phyloP scores from a whole-genome alignment of 1,140 invertebrate genomes.

The Drosophila nigrodunni region DNA sequence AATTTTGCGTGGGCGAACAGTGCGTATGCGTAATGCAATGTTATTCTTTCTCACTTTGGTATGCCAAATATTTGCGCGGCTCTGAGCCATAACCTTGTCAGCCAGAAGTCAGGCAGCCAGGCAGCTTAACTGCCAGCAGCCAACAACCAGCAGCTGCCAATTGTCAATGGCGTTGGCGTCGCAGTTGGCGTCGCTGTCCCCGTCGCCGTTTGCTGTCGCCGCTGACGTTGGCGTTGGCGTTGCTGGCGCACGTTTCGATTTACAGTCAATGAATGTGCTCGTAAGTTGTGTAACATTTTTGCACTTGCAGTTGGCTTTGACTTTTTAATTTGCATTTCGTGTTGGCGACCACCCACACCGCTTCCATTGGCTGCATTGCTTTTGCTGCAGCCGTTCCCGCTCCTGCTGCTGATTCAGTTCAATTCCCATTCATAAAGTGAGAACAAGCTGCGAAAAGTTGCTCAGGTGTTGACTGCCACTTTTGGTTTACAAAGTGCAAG shows the following conservation, averaged over 20 bases:
- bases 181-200: slow-evolving; percentile 33
- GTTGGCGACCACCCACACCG: slow-evolving; percentile 69
- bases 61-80: slow-evolving; percentile 72
- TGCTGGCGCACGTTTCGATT: slow-evolving; percentile 74
- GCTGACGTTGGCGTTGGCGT: slow-evolving; percentile 60
- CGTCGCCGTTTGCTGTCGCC: slow-evolving; percentile 22
- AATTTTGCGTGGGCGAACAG: slow-evolving; percentile 51
- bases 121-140: slow-evolving; percentile 32
- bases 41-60: slow-evolving; percentile 42
- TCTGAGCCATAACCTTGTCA: slow-evolving; percentile 73
- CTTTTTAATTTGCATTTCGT: slow-evolving; percentile 73
- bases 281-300: slow-evolving; percentile 77
- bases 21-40: slow-evolving; percentile 74
- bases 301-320: slow-evolving; percentile 53
- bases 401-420: slow-evolving; percentile 56
- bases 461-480: slow-evolving; percentile 57
- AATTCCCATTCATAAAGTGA: slow-evolving; percentile 68
- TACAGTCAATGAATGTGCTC: slow-evolving; percentile 77
- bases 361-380: slow-evolving; percentile 21
- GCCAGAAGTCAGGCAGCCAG: slow-evolving; percentile 24
- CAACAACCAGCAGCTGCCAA: slow-evolving; percentile 69
- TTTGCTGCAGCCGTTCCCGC: slow-evolving; percentile 1
- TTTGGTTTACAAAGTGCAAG: slow-evolving; percentile 71
- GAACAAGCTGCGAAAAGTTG: slow-evolving; percentile 47
- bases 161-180: slow-evolving; percentile 62